Conservation (phyloP, 2,888 invertebrate species). For the Rhopalosiphum nymphaeae region DNA sequence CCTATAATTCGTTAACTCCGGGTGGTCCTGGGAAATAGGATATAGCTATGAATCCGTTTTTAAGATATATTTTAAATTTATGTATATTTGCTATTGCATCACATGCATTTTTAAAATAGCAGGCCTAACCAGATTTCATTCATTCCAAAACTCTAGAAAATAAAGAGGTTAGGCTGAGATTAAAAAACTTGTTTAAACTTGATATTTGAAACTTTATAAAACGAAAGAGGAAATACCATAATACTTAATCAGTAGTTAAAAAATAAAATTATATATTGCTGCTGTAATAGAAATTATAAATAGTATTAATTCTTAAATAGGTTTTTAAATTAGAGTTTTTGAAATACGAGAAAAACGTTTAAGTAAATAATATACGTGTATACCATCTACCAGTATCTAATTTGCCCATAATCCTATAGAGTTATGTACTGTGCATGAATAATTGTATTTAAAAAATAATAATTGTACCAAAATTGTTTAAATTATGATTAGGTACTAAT, state of each 20-base stretch:
- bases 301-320: neutral
- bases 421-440: neutral
- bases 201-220: neutral
- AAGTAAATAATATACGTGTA: neutral
- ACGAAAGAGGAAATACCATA: slow-evolving; percentile 6
- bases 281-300: neutral
- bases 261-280: neutral
- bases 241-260: neutral
- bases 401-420: neutral
- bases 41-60: slow-evolving; percentile 29
- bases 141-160: neutral
- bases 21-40: slow-evolving; percentile 34
- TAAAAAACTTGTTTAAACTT: slow-evolving; percentile 44
- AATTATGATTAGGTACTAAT: neutral
- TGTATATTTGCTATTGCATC: slow-evolving; percentile 35
- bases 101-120: slow-evolving; percentile 31
- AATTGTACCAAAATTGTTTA: neutral
- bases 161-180: slow-evolving; percentile 10
- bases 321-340: neutral
- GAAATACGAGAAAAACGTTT: neutral
- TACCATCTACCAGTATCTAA: neutral
- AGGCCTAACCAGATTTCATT: slow-evolving; percentile 34
- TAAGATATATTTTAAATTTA: slow-evolving; percentile 49
- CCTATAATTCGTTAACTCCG: slow-evolving; percentile 13
- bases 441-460: neutral